Evolutionary conservation across 2,113 vertebrate genomes (phyloP).

Genomic region (Engraulis encrasicolus): DNA sequence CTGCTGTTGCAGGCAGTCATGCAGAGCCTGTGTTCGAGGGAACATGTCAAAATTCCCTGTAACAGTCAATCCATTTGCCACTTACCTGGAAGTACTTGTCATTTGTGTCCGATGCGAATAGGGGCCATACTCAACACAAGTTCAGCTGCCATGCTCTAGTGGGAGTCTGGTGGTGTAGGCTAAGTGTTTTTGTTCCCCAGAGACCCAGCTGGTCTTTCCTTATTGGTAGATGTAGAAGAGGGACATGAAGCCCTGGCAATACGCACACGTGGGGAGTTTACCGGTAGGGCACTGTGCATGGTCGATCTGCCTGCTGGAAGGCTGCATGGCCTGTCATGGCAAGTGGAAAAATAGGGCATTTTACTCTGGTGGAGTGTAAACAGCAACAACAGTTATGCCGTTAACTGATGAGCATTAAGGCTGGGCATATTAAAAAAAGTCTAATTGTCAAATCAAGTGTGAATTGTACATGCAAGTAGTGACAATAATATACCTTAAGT

Average conservation of each 20-base stretch:
- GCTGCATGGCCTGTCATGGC: too few relatives aligned
- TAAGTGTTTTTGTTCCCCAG: background rate
- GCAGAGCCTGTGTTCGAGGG: background rate
- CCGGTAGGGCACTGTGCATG: too few relatives aligned
- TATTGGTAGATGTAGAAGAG: background rate
- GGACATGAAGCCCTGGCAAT: background rate
- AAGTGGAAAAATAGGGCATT: too few relatives aligned
- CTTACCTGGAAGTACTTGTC: background rate
- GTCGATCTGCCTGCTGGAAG: too few relatives aligned
- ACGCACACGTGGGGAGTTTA: background rate
- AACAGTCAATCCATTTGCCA: background rate
- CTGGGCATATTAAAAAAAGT: too few relatives aligned
- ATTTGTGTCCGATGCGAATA: background rate
- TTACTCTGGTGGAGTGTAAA: too few relatives aligned
- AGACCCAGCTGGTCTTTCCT: background rate
- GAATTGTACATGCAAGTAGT: too few relatives aligned
- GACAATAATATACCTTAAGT: too few relatives aligned
- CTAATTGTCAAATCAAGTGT: too few relatives aligned
- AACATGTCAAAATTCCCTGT: background rate
- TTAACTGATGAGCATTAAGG: too few relatives aligned
- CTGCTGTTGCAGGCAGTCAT: background rate
- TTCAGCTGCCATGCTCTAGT: background rate
- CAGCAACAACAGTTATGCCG: too few relatives aligned
- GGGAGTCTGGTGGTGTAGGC: background rate
- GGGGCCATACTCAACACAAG: background rate